Evolutionary conservation across 2,797 vertebrate genomes (phyloP).

Genomic region (Tapera naevia): DNA sequence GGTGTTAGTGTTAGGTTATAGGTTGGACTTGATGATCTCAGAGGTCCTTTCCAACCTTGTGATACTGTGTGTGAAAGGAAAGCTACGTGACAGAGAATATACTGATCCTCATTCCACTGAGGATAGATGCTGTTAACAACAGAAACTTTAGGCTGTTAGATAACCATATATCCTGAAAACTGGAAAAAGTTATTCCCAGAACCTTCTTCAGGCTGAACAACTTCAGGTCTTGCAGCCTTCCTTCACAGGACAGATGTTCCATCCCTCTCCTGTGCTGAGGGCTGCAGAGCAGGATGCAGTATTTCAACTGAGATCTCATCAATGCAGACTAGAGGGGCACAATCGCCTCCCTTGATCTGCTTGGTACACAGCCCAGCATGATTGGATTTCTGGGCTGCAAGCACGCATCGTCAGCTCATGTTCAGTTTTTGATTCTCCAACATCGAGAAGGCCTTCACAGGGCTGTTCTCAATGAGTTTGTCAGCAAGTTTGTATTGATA

Average conservation of each 20-base stretch:
- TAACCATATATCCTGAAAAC: background rate
- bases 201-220: background rate
- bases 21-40: too few relatives aligned
- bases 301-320: background rate
- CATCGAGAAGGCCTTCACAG: background rate
- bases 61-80: background rate
- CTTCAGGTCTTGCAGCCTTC: background rate
- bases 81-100: background rate
- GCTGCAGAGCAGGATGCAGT: background rate
- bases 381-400: background rate
- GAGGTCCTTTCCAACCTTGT: too few relatives aligned
- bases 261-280: background rate
- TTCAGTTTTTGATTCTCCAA: background rate
- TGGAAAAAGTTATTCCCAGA: too few relatives aligned
- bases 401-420: background rate
- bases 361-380: accelerated
- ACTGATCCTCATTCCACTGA: background rate
- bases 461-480: background rate
- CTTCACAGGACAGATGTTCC: background rate
- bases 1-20: too few relatives aligned
- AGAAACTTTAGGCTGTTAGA: background rate
- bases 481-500: background rate
- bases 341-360: background rate
- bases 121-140: background rate
- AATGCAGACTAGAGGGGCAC: background rate